These are phyloP conservation scores for Loris lydekkerianus DNA, from an alignment of 2,797 vertebrate genomes.

Conservation along the genomic window DNA sequence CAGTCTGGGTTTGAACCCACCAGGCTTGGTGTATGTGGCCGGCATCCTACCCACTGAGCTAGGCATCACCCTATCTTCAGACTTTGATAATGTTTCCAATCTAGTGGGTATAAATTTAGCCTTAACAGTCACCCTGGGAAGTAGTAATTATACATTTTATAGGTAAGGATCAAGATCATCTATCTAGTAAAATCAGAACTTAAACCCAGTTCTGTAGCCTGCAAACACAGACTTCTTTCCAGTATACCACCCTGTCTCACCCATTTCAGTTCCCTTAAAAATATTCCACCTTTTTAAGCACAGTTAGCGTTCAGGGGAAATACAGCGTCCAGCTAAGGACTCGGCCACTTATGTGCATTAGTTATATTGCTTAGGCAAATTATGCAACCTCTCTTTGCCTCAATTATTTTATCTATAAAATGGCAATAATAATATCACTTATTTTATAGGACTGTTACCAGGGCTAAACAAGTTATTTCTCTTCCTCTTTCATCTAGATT, in stretches of 20 bases:
- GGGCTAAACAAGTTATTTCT: background rate
- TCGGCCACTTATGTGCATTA: background rate
- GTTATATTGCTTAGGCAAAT: background rate
- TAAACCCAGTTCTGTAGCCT: background rate
- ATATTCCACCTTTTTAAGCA: background rate
- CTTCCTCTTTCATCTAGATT: background rate
- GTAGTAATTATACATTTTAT: background rate
- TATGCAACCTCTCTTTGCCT: background rate
- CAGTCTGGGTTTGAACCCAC: no score
- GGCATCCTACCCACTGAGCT: no score
- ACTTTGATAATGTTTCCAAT: background rate
- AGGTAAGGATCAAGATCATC: conserved; percentile 11
- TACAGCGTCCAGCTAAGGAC: background rate
- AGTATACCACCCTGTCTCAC: no score
- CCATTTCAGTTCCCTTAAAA: background rate
- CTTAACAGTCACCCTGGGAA: background rate
- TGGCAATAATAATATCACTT: background rate
- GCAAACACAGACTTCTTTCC: background rate
- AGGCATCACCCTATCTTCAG: conserved; percentile 2
- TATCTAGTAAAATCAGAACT: conserved; percentile 29
- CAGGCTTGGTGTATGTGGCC: no score
- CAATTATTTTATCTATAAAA: conserved; percentile 27
- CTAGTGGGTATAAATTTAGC: background rate
- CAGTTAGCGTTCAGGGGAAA: background rate
- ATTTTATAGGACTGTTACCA: background rate